Evolutionary conservation across 2,113 vertebrate species (phyloP), one percentile per base, ranked within the genome.

Genomic region (Cinclus mexicanus): DNA sequence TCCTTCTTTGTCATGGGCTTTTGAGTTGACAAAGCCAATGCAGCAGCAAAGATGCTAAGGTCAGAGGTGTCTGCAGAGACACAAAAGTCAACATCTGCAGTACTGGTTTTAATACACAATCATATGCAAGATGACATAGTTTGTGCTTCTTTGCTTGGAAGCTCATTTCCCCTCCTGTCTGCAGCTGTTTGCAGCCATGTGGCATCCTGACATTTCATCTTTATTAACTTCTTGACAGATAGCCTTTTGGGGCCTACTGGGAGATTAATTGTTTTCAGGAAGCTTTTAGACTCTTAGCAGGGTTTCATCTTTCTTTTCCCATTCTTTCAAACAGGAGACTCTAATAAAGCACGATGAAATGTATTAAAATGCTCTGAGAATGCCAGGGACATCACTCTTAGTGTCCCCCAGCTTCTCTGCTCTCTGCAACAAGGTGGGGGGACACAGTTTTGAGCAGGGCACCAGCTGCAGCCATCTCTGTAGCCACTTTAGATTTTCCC

Each of bases 401-500:
- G 20, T 47, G 46, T 41, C 26, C 13, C 52, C 15, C 33, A 52
- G 37, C 7, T 90, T 42, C 72, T 84, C 87, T 70, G 49, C 44
- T 69, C 28, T 78, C 87, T 72, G 57, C 39, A 79, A 47, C 0
- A 15, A 52, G 52, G 46, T 64, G 55, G 7, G 23, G 18, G 33
- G 53, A 84, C 49, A 21, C 65, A 39, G 11, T 77, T 95, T 82
- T 61, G 82, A 83, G 80, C 52, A 93, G 83, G 61, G 44, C 52
- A 89, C 77, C 56, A 93, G 84, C 93, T 97, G 90, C 87, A 94
- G 42, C 59, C 68, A 52, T 88, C 55, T 2, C 31, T 88, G 63
- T 71, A 94, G 55, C n/a, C 70, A 46, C 63, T 94, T 94, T 80
- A 95, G 75, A 94, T 94, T 59, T 94, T 96, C 82, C 67, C 87